A percentile compares a stretch with the other conserved stretches of the same genome.
phyloP scores from a whole-genome alignment of 1,140 invertebrate genomes.

The Phenacoccus solenopsis region DNA sequence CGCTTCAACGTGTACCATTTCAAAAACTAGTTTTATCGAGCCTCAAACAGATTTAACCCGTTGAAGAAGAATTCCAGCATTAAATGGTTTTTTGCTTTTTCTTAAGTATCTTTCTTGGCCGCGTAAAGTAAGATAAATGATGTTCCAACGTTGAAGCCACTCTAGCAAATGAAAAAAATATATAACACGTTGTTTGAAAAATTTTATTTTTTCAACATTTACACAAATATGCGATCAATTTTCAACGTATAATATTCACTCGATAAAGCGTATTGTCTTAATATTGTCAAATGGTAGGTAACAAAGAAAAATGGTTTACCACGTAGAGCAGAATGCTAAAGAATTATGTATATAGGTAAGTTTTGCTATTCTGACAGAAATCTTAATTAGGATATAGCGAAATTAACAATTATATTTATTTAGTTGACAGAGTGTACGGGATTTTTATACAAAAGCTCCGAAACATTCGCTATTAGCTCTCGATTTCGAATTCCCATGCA shows the following conservation, averaged over 20 bases:
- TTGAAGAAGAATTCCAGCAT: no score
- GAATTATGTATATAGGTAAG: not conserved
- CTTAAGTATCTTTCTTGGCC: no score
- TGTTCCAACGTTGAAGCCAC: no score
- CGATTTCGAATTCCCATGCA: not conserved
- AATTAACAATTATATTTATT: no score
- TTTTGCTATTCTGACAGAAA: not conserved
- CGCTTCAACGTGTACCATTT: no score
- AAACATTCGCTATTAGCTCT: not conserved
- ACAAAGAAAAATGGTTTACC: not conserved
- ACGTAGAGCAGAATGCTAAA: not conserved
- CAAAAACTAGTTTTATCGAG: no score
- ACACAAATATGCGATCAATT: not conserved
- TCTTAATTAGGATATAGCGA: not conserved
- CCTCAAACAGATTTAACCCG: no score
- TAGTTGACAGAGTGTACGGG: not conserved
- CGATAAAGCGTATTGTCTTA: not conserved
- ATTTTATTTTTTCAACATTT: not conserved
- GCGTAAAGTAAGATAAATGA: no score
- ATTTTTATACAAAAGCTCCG: not conserved
- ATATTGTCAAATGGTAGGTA: not conserved
- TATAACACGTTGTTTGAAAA: not conserved
- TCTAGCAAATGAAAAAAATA: not conserved
- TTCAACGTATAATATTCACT: not conserved
- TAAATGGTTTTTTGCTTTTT: no score